Evolutionary conservation across 2,113 vertebrate genomes (phyloP).

Genomic region (Rallus limicola): DNA sequence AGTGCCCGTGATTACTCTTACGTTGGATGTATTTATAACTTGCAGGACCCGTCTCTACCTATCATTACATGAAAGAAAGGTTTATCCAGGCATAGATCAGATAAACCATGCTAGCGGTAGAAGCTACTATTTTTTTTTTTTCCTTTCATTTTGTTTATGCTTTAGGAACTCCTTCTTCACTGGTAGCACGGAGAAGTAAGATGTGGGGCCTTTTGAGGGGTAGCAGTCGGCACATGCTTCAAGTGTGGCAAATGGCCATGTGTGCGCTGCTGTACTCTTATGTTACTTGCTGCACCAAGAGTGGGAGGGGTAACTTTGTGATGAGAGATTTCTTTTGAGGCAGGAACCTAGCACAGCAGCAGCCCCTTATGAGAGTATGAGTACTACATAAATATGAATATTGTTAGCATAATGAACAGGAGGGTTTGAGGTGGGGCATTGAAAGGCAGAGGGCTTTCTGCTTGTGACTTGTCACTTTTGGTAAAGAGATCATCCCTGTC

Average conservation of each 20-base stretch:
- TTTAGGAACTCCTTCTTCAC: not conserved
- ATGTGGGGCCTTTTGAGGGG: not conserved
- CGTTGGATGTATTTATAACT: not conserved
- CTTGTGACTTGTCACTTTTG: not conserved
- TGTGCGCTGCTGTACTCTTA: accelerated
- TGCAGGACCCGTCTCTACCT: not conserved
- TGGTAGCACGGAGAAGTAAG: not conserved
- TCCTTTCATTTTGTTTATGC: not conserved
- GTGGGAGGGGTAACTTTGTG: not conserved
- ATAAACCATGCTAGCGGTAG: not conserved
- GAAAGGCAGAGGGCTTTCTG: not conserved
- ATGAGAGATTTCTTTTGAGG: not conserved
- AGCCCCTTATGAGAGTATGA: accelerated
- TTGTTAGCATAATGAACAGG: not conserved
- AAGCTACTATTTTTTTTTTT: not conserved
- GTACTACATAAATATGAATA: not conserved
- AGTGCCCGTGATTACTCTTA: not conserved
- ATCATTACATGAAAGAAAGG: not conserved
- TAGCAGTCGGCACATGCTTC: not conserved
- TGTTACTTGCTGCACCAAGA: not conserved
- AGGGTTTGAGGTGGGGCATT: not conserved
- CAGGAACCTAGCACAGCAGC: not conserved
- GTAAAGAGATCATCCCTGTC: not conserved
- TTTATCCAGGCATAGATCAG: not conserved
- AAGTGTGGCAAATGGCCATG: not conserved